A percentile compares a stretch with the other conserved stretches of the same genome.
Conservation (phyloP, 2,113 vertebrate genomes). For the Hypocryptadius cinnamomeus region DNA sequence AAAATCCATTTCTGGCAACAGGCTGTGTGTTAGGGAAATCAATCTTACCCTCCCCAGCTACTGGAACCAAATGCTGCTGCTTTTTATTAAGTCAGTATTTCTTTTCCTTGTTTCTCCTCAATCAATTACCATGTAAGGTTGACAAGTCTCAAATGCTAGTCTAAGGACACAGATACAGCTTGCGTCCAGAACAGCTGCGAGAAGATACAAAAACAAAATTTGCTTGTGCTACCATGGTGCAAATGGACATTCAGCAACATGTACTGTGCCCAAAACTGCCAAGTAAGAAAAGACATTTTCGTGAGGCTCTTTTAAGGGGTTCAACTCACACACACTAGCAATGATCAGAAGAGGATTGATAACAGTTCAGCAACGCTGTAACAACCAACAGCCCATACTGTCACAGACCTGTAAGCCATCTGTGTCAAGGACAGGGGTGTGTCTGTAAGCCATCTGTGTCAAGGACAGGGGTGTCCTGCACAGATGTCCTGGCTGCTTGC, state of each 20-base stretch:
- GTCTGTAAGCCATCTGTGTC: background rate
- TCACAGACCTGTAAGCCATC: background rate
- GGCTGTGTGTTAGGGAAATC: background rate
- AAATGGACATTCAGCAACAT: background rate
- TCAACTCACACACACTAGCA: background rate
- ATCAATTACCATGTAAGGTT: background rate
- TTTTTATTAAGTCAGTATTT: background rate
- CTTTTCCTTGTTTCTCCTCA: background rate
- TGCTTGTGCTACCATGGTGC: background rate
- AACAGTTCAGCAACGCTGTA: background rate
- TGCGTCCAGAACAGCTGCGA: background rate
- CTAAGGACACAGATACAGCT: background rate
- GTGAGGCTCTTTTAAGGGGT: background rate
- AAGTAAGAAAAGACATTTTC: background rate
- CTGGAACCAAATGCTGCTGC: background rate
- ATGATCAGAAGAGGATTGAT: background rate
- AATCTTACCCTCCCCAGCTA: background rate
- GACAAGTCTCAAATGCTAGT: background rate
- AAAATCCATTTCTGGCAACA: background rate
- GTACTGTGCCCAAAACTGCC: background rate
- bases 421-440: background rate
- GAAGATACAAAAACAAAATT: background rate
- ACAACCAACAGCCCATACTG: background rate
- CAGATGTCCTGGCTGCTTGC: background rate
- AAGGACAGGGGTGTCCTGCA: background rate